These are phyloP conservation scores for Meiosimyza decipiens DNA, from an alignment of 2,888 invertebrate species.

Conservation along the genomic window DNA sequence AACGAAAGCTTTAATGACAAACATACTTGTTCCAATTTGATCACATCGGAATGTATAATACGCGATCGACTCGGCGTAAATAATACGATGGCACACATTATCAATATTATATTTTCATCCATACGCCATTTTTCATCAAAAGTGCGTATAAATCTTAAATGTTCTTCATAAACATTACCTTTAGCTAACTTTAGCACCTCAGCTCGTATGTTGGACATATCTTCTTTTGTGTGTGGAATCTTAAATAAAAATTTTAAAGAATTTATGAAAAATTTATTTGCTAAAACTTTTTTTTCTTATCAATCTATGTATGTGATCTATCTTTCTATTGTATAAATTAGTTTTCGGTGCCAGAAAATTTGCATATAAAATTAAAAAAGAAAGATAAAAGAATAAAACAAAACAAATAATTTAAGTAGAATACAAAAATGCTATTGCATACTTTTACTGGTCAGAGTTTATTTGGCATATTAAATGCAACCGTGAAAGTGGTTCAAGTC, in stretches of 20 bases:
- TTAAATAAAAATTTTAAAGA: slow-evolving; percentile 55
- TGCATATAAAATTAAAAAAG: too few species aligned
- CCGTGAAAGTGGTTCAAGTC: too few species aligned
- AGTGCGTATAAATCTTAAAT: slow-evolving; percentile 84
- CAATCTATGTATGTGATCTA: too few species aligned
- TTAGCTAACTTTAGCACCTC: slow-evolving; percentile 92
- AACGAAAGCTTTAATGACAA: background rate
- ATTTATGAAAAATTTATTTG: slow-evolving; percentile 11
- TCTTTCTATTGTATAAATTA: too few species aligned
- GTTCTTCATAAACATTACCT: slow-evolving; percentile 88
- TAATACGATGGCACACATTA: slow-evolving; percentile 89
- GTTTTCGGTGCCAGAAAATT: too few species aligned
- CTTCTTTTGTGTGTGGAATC: slow-evolving; percentile 83
- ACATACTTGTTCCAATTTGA: slow-evolving; percentile 83
- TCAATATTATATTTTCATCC: slow-evolving; percentile 90
- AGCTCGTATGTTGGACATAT: slow-evolving; percentile 82
- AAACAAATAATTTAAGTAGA: too few species aligned
- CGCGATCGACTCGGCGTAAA: slow-evolving; percentile 86
- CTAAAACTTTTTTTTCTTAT: background rate
- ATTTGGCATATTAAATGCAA: too few species aligned
- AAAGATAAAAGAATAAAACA: too few species aligned
- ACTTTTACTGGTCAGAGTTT: too few species aligned
- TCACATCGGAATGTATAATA: slow-evolving; percentile 85
- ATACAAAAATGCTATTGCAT: too few species aligned
- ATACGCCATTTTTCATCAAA: slow-evolving; percentile 87